These are phyloP conservation scores for Rhea pennata DNA, from an alignment of 2,113 vertebrate species.

Conservation along the genomic window DNA sequence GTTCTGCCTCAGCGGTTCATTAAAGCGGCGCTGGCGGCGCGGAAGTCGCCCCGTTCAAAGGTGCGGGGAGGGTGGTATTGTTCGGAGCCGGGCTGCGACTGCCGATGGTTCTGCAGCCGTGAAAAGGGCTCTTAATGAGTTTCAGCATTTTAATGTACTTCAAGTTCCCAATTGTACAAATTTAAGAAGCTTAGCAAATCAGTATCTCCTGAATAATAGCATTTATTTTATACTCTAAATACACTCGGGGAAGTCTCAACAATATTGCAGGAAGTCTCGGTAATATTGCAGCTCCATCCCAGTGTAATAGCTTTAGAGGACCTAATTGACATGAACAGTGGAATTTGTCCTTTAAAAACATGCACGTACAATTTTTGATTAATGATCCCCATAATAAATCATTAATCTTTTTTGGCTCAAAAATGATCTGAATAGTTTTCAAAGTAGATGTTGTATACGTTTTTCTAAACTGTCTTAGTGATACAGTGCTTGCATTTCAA, in stretches of 20 bases:
- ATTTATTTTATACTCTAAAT: conserved; percentile 81
- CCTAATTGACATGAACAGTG: conserved; percentile 79
- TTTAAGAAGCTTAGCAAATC: conserved; percentile 81
- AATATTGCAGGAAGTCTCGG: conserved; percentile 76
- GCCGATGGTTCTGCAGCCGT: conserved; percentile 66
- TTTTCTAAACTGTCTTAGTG: conserved; percentile 49
- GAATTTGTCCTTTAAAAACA: conserved; percentile 65
- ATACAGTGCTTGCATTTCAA: conserved; percentile 49
- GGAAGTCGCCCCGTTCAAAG: conserved; percentile 53
- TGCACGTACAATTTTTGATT: conserved; percentile 75
- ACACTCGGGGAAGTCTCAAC: conserved; percentile 74
- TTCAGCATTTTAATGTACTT: conserved; percentile 79
- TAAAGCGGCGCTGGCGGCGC: conserved; percentile 44
- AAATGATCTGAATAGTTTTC: conserved; percentile 65
- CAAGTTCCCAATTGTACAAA: conserved; percentile 79
- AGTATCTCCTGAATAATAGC: conserved; percentile 78
- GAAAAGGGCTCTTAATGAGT: conserved; percentile 78
- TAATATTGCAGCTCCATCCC: conserved; percentile 71
- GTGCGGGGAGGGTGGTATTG: conserved; percentile 64
- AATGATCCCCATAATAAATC: conserved; percentile 81
- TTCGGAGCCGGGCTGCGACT: conserved; percentile 65
- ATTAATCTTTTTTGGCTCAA: conserved; percentile 80
- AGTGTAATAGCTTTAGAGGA: conserved; percentile 73
- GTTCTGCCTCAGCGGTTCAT: conserved; percentile 67
- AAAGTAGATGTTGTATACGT: conserved; percentile 28